Evolutionary conservation across 2,113 vertebrate species (phyloP), one percentile per base, ranked within the genome.

Genomic region (Oreochromis niloticus): DNA sequence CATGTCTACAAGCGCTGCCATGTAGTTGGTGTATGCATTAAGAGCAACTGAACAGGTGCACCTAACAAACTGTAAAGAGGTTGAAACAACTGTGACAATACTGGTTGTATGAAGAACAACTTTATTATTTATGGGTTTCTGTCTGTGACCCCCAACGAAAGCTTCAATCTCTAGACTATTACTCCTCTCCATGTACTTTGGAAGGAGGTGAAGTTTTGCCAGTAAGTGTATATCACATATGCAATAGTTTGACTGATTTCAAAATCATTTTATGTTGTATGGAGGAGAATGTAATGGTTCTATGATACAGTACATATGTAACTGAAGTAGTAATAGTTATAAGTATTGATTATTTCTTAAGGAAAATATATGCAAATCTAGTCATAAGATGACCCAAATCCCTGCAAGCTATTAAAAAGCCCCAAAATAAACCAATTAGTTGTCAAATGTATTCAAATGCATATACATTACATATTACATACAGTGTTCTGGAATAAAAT

Each of bases 81-180:
- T 16, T 46, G 22, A 73, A 27, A 46, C 22, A 17, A 22, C 13
- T 0, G 34, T 39, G 0, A 3, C 66, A 73, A 43, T 13, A 57
- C 7, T 46, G 46, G 39, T 71, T 43, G 2, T 10, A 10, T 71
- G 66, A 43, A 71, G 66, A 71, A 46, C 3, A 41, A 46, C 39
- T 43, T 73, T 73, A 27, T 73, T 73, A 27, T 27, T 73, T 17
- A 27, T 16, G 22, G 22, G 39, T 73, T 73, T 36, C 59, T n/a
- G 32, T 24, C n/a, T 73, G 66, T 43, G 66, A 43, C n/a, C 66
- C n/a, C 11, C 34, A 39, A 22, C 6, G 0, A 39, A 68, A 39
- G 63, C 3, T 39, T 22, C 10, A 2, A 11, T 66, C 34, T 68
- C 63, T 68, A 66, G 0, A 66, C 61, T 66, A 39, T 68, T 2